Conservation (phyloP, 1,140 invertebrate species). For the Coelopa frigida region DNA sequence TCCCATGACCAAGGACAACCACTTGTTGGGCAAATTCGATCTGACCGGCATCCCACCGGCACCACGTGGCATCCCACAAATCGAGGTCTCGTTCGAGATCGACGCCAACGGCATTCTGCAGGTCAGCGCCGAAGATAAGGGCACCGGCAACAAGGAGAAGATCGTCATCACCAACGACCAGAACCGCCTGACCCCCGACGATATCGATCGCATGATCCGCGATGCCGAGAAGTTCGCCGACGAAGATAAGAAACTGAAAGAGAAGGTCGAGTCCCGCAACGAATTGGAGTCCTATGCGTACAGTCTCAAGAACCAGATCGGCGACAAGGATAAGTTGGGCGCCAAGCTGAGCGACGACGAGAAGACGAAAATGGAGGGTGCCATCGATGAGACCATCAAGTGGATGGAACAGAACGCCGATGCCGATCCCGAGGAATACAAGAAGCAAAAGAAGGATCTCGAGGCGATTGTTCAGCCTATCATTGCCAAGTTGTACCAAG, state of each 20-base stretch:
- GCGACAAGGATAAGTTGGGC: conserved; percentile 96
- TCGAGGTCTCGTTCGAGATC: conserved; percentile 98
- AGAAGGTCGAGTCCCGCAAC: conserved; percentile 90
- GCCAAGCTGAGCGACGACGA: conserved; percentile 85
- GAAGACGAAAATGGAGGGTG: conserved; percentile 92
- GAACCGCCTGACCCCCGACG: conserved; percentile 92
- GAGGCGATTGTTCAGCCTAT: conserved; percentile 96
- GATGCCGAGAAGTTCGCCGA: conserved; percentile 98
- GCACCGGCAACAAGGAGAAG: conserved; percentile 96
- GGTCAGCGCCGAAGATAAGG: conserved; percentile 96
- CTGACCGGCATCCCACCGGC: conserved; percentile 96
- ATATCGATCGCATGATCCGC: conserved; percentile 98
- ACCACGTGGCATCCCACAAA: conserved; percentile 96
- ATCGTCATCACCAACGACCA: conserved; percentile 99
- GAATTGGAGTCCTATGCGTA: conserved; percentile 97
- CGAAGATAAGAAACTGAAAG: conserved; percentile 97
- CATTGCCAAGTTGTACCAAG: conserved; percentile 94
- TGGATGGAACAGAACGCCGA: conserved; percentile 97
- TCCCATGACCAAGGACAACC: conserved; percentile 99
- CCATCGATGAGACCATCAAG: conserved; percentile 94
- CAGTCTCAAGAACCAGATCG: conserved; percentile 94
- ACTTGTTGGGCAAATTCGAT: conserved; percentile 96
- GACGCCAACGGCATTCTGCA: conserved; percentile 97
- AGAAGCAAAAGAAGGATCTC: conserved; percentile 95
- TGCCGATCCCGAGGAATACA: conserved; percentile 87